phyloP scores from a whole-genome alignment of 92 coral and sea anemone species.

The Isaurus tuberculatus region DNA sequence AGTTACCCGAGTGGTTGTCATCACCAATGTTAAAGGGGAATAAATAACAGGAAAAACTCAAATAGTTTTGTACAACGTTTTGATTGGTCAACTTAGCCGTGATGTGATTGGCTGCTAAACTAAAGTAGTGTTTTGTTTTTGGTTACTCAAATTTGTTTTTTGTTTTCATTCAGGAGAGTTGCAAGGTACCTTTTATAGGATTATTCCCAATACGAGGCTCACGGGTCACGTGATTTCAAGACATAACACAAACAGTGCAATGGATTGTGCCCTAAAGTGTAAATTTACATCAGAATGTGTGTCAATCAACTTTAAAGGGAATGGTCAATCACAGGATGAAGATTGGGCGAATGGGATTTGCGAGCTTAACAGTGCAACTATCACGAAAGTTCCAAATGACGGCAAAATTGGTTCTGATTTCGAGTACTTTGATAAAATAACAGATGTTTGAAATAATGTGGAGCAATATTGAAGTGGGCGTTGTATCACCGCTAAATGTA shows the following conservation, averaged over 20 bases:
- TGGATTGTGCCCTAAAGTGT: constrained; percentile 20
- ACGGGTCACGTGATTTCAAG: constrained; percentile 21
- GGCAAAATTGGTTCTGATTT: background rate
- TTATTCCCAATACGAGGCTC: constrained; percentile 20
- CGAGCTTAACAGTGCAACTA: constrained; percentile 15
- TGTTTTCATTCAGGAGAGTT: background rate
- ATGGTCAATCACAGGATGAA: background rate
- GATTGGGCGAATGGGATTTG: background rate
- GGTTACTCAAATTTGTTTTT: background rate
- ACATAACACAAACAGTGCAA: constrained; percentile 19
- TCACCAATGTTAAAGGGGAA: no score
- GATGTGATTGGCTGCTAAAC: no score
- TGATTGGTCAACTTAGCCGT: no score
- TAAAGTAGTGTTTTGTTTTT: background rate
- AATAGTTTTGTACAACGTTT: no score
- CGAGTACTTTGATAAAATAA: background rate
- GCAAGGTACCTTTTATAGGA: constrained; percentile 10
- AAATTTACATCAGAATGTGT: background rate
- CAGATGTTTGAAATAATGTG: background rate
- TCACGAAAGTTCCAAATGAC: background rate
- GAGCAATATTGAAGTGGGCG: no score
- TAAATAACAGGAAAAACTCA: no score
- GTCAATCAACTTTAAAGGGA: constrained; percentile 23
- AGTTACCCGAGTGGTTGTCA: no score
- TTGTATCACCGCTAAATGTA: no score